Evolutionary conservation across 2,113 vertebrate genomes (phyloP).

Genomic region (Ploceus nigricollis): DNA sequence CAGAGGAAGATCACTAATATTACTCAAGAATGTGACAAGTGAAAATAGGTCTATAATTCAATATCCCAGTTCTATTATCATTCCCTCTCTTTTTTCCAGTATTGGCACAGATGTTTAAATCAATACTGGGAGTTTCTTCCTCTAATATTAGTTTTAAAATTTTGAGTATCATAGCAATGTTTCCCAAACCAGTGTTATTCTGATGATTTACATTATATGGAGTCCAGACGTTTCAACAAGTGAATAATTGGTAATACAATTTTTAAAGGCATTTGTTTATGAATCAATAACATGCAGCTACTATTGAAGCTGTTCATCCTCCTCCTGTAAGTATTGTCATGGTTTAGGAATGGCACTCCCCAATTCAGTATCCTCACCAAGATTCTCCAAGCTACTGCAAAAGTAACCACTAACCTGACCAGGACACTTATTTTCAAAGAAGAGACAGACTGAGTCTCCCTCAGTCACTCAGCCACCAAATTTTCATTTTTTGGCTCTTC

Average conservation of each 20-base stretch:
- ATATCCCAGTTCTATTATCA: not conserved
- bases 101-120: not conserved
- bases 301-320: not conserved
- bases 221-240: not conserved
- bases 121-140: not conserved
- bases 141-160: not conserved
- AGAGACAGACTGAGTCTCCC: not conserved
- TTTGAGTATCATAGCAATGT: not conserved
- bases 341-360: not conserved
- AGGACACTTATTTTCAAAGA: not conserved
- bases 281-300: not conserved
- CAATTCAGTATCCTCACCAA: not conserved
- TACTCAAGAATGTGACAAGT: not conserved
- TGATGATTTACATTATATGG: not conserved
- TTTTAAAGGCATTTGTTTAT: not conserved
- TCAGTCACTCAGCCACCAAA: not conserved
- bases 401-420: not conserved
- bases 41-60: not conserved
- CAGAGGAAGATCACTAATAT: not conserved
- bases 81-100: not conserved
- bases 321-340: rapidly evolving
- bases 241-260: not conserved
- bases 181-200: not conserved
- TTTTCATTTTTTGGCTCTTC: not conserved
- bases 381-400: not conserved